Evolutionary conservation across 2,888 invertebrate genomes (phyloP).

Genomic region (Pseudeuparius sepicola): DNA sequence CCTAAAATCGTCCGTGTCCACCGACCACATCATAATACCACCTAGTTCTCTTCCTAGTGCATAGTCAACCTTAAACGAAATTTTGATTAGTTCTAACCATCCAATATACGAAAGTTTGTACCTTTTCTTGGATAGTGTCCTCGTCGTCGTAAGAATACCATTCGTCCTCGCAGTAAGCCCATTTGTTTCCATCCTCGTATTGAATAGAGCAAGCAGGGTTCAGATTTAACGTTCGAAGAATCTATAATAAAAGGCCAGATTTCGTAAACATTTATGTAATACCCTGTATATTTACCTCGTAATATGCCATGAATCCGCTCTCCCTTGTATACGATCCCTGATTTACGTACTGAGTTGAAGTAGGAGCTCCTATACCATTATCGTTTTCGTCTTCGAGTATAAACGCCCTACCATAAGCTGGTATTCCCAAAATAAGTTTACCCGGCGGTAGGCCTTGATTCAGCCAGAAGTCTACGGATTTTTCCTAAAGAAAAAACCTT

Average conservation of each 20-base stretch:
- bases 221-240: too few species aligned
- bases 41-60: constrained; percentile 36
- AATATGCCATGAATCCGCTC: constrained; percentile 71
- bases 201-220: too few species aligned
- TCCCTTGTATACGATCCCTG: constrained; percentile 61
- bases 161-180: constrained; percentile 26
- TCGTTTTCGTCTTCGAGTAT: constrained; percentile 36
- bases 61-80: constrained; percentile 32
- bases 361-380: constrained; percentile 43
- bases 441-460: constrained; percentile 34
- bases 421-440: constrained; percentile 67
- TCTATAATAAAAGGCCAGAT: too few species aligned
- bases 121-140: constrained; percentile 26
- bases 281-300: constrained; percentile 60
- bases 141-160: constrained; percentile 31
- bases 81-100: neutral
- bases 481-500: constrained; percentile 17
- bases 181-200: constrained; percentile 27
- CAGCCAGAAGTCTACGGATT: constrained; percentile 21
- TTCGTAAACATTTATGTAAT: too few species aligned
- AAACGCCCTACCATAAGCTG: constrained; percentile 71
- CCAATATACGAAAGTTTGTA: constrained; percentile 17
- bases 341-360: constrained; percentile 32
- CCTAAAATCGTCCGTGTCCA: constrained; percentile 44
- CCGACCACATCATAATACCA: constrained; percentile 45